Evolutionary conservation across 2,888 invertebrate genomes (phyloP).

Genomic region (Vesta saturnalis): DNA sequence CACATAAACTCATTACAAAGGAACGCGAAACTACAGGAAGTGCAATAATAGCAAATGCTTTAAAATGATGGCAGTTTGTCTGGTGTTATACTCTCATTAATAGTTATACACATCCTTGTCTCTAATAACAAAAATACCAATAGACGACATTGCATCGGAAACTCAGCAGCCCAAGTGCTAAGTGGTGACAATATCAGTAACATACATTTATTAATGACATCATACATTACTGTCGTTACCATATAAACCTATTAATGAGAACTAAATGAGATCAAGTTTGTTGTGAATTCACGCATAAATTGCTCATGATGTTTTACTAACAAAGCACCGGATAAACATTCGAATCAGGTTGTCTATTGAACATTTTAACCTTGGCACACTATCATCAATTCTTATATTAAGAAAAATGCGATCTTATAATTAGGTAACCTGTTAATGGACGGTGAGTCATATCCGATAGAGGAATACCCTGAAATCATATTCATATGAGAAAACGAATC

Average conservation of each 20-base stretch:
- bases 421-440: slow-evolving; percentile 21
- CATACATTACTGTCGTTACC: slow-evolving; percentile 36
- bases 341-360: no score
- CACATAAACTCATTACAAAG: no score
- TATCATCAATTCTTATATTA: no score
- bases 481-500: slow-evolving; percentile 27
- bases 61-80: background rate
- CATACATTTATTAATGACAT: slow-evolving; percentile 40
- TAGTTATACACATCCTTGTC: slow-evolving; percentile 6
- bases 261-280: slow-evolving; percentile 39
- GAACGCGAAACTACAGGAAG: no score
- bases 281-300: slow-evolving; percentile 37
- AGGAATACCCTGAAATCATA: slow-evolving; percentile 10
- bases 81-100: background rate
- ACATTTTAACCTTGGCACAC: no score
- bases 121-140: slow-evolving; percentile 17
- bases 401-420: no score
- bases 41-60: slow-evolving; percentile 24
- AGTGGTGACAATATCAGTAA: slow-evolving; percentile 41
- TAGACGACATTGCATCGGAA: background rate
- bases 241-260: slow-evolving; percentile 44
- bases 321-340: background rate
- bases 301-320: background rate
- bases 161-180: slow-evolving; percentile 21
- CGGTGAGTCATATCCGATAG: slow-evolving; percentile 36